phyloP scores from a whole-genome alignment of 2,888 invertebrate genomes.

The Ormia ochracea region DNA sequence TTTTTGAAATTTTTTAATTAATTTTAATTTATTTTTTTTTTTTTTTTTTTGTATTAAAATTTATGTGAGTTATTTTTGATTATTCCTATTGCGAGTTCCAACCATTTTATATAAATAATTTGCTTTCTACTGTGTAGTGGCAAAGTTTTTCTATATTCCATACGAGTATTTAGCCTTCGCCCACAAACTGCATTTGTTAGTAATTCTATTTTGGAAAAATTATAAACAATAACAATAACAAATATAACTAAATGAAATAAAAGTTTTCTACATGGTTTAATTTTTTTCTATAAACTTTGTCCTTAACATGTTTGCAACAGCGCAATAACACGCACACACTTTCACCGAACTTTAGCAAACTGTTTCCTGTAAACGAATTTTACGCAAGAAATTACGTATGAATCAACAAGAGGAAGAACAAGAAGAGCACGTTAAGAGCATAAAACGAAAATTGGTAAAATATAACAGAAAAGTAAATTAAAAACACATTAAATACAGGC shows the following conservation, averaged over 20 bases:
- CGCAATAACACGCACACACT: constrained; percentile 27
- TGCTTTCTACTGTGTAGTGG: no score
- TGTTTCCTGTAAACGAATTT: constrained; percentile 43
- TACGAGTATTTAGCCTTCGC: no score
- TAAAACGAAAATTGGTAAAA: constrained; percentile 49
- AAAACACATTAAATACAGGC: constrained; percentile 66
- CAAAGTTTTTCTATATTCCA: no score
- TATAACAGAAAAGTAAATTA: constrained; percentile 64
- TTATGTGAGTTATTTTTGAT: no score
- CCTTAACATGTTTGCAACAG: constrained; percentile 40
- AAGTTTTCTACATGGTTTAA: constrained; percentile 18
- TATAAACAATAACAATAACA: constrained; percentile 1
- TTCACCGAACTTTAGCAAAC: constrained; percentile 38
- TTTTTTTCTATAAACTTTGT: constrained; percentile 42
- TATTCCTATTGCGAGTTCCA: no score
- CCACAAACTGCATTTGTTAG: constrained; percentile 28
- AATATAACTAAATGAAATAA: constrained; percentile 24
- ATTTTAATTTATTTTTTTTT: no score
- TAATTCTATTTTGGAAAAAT: constrained; percentile 50
- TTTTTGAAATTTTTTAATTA: no score
- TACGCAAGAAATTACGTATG: constrained; percentile 8
- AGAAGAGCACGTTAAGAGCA: neutral
- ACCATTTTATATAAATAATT: no score
- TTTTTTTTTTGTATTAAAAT: no score
- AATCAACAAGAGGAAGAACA: neutral